phyloP scores from a whole-genome alignment of 1,140 invertebrate genomes.

The Philotrypesis tridentata region DNA sequence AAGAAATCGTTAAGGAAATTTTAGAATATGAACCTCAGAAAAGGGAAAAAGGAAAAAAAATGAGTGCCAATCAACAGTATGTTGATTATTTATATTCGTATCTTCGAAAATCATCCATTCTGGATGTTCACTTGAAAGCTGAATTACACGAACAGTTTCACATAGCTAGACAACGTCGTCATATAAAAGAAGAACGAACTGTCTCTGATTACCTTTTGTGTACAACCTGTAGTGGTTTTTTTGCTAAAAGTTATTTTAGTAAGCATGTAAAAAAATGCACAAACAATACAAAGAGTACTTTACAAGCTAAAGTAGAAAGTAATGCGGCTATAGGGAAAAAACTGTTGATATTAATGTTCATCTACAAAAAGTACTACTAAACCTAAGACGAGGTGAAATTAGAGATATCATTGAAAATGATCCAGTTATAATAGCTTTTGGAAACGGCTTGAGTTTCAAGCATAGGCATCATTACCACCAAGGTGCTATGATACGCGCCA shows the following conservation, averaged over 20 bases:
- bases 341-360: background rate
- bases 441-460: background rate
- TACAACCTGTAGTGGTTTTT: background rate
- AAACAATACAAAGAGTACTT: background rate
- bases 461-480: background rate
- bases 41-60: background rate
- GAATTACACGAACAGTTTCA: background rate
- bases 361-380: background rate
- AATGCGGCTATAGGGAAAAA: background rate
- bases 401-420: background rate
- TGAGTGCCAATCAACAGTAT: background rate
- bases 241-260: background rate
- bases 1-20: background rate
- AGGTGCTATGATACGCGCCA: background rate
- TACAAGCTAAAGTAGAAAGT: background rate
- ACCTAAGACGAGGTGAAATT: background rate
- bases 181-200: background rate
- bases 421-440: background rate
- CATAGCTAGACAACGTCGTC: background rate
- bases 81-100: background rate
- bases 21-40: background rate
- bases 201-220: background rate
- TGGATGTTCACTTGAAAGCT: background rate
- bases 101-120: background rate
- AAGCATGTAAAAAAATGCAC: background rate